Conservation (phyloP, 2,797 vertebrate species). For the Denticeps clupeoides region DNA sequence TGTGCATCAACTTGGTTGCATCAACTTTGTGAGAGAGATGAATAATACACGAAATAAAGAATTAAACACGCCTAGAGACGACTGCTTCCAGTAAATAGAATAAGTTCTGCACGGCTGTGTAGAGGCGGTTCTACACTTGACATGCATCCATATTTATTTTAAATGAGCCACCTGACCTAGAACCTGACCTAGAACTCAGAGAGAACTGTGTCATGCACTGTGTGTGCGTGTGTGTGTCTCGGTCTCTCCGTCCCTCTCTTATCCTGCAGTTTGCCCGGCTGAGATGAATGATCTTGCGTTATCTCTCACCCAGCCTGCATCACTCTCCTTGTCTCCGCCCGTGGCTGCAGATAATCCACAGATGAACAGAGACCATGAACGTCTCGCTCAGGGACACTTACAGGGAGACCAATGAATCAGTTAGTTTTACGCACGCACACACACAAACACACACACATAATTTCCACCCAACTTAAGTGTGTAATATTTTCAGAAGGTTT, state of each 20-base stretch:
- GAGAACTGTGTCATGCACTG: too few species aligned
- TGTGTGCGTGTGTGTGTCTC: too few species aligned
- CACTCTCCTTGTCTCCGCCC: slow-evolving; percentile 7
- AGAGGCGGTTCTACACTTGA: too few species aligned
- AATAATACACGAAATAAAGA: too few species aligned
- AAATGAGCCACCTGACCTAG: too few species aligned
- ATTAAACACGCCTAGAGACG: too few species aligned
- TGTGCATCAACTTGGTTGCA: background rate
- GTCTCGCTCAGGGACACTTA: background rate
- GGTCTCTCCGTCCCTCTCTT: background rate
- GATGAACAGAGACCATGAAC: slow-evolving; percentile 13
- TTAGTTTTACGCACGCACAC: background rate
- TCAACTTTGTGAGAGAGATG: background rate
- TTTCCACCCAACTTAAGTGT: too few species aligned
- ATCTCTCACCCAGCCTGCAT: slow-evolving; percentile 9
- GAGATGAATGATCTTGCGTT: slow-evolving; percentile 4
- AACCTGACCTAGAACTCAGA: too few species aligned
- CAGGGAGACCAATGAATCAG: slow-evolving; percentile 21
- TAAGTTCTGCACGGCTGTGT: too few species aligned
- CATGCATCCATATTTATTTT: too few species aligned
- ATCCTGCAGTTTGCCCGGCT: background rate
- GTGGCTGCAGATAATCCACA: slow-evolving; percentile 14
- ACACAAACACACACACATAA: background rate
- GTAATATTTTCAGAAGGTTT: too few species aligned
- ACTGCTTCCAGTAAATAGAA: too few species aligned